phyloP scores from a whole-genome alignment of 2,888 invertebrate genomes.

The Heliconius cydno region DNA sequence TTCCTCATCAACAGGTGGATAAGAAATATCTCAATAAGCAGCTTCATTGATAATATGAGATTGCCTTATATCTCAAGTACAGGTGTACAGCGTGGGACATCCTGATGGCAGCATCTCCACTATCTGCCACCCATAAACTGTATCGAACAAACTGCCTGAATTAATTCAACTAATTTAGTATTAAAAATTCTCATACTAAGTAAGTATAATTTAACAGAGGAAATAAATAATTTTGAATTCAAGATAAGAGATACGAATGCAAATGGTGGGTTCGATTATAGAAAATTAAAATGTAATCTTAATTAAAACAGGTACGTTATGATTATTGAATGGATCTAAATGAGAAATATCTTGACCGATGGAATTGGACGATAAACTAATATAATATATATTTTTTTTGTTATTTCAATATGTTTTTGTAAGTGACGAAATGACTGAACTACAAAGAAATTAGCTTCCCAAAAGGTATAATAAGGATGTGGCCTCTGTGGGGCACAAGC shows the following conservation, averaged over 20 bases:
- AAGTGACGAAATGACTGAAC: not conserved
- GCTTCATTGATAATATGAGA: not conserved
- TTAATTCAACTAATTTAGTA: constrained; percentile 5
- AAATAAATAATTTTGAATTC: constrained; percentile 36
- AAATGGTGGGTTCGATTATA: constrained; percentile 38
- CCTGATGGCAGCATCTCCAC: not conserved
- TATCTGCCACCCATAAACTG: constrained; percentile 14
- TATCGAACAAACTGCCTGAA: not conserved
- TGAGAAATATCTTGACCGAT: constrained; percentile 23
- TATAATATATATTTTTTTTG: not conserved
- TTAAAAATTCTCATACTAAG: constrained; percentile 9
- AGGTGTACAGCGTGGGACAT: constrained; percentile 8
- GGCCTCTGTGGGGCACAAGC: too few species aligned
- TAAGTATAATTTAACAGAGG: not conserved
- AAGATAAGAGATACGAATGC: constrained; percentile 42
- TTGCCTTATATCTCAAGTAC: not conserved
- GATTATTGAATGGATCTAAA: constrained; percentile 34
- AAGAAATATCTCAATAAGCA: not conserved
- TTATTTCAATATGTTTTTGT: not conserved
- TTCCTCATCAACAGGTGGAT: not conserved
- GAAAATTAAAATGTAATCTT: constrained; percentile 40
- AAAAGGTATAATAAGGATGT: too few species aligned
- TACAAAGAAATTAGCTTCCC: too few species aligned
- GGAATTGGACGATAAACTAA: constrained; percentile 17
- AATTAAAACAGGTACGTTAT: constrained; percentile 45